Conservation (phyloP, 2,888 invertebrate genomes). For the Brenthis hecate region DNA sequence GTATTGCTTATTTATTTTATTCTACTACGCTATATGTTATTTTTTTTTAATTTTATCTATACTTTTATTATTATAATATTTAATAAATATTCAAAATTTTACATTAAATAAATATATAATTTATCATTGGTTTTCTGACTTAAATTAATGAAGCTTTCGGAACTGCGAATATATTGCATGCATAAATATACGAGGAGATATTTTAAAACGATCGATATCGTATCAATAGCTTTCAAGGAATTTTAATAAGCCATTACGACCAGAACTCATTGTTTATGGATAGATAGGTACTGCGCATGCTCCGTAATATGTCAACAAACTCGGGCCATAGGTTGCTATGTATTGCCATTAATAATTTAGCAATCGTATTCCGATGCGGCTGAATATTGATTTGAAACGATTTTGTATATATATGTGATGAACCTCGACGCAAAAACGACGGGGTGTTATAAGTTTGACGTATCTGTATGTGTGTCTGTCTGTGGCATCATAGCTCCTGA, state of each 20-base stretch:
- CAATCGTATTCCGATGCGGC: slow-evolving; percentile 8
- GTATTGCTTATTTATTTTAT: not conserved
- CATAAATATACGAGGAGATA: slow-evolving; percentile 1
- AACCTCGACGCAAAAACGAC: too few species aligned
- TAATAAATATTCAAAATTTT: not conserved
- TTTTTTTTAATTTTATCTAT: not conserved
- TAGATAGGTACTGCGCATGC: slow-evolving; percentile 70
- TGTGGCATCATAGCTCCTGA: too few species aligned
- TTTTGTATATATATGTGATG: not conserved
- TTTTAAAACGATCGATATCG: slow-evolving; percentile 27
- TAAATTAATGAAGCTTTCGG: too few species aligned
- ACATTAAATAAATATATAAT: not conserved
- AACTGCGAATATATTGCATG: not conserved
- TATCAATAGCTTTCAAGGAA: slow-evolving; percentile 36
- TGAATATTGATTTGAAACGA: not conserved
- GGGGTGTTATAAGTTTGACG: too few species aligned
- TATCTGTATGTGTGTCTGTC: too few species aligned
- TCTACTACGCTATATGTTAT: not conserved
- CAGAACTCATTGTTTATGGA: slow-evolving; percentile 70
- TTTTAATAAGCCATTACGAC: slow-evolving; percentile 50
- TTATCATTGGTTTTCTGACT: not conserved
- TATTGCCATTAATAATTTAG: slow-evolving; percentile 35
- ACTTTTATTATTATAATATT: not conserved
- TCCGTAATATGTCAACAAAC: slow-evolving; percentile 73
- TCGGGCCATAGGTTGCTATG: slow-evolving; percentile 41